These are phyloP conservation scores for Lasioglossum lativentre DNA, from an alignment of 2,888 invertebrate species.

Conservation along the genomic window DNA sequence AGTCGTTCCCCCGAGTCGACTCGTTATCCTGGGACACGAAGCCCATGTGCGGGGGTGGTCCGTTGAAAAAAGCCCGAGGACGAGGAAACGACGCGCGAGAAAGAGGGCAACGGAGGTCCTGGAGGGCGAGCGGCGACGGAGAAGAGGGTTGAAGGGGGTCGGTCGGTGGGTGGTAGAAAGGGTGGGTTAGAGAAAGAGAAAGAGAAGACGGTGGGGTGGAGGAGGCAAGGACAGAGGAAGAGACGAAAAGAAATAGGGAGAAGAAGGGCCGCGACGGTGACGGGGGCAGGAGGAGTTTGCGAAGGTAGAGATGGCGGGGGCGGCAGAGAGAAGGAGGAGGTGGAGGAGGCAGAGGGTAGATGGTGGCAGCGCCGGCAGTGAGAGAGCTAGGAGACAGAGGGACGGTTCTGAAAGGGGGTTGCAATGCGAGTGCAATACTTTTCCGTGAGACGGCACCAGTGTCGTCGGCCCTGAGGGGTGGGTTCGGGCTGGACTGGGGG, in stretches of 20 bases:
- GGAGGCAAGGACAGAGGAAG: constrained; percentile 22
- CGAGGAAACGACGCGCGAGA: constrained; percentile 18
- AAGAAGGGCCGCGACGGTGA: constrained; percentile 1
- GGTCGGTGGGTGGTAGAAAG: not conserved
- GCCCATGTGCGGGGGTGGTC: constrained; percentile 43
- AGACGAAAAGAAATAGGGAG: constrained; percentile 18
- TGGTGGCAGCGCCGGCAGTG: constrained; percentile 12
- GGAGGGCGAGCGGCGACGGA: not conserved
- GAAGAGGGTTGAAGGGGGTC: not conserved
- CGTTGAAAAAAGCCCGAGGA: constrained; percentile 46
- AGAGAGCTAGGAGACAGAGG: constrained; percentile 61
- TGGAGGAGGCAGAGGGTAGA: constrained; percentile 62
- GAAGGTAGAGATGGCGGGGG: constrained; percentile 5
- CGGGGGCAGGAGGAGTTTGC: not conserved
- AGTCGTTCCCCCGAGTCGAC: constrained; percentile 40
- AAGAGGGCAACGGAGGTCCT: constrained; percentile 2
- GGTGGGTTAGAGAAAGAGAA: not conserved
- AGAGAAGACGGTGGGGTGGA: not conserved
- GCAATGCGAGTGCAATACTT: constrained; percentile 80
- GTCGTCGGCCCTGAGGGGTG: constrained; percentile 82
- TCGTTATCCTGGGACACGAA: constrained; percentile 57
- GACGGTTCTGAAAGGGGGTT: constrained; percentile 76
- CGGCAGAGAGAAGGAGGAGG: constrained; percentile 9
- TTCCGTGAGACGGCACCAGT: constrained; percentile 82
- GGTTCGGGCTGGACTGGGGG: constrained; percentile 79